Base-by-base conservation (phyloP, 2,797 vertebrate genomes). In the Myioborus melanocephalus region DNA sequence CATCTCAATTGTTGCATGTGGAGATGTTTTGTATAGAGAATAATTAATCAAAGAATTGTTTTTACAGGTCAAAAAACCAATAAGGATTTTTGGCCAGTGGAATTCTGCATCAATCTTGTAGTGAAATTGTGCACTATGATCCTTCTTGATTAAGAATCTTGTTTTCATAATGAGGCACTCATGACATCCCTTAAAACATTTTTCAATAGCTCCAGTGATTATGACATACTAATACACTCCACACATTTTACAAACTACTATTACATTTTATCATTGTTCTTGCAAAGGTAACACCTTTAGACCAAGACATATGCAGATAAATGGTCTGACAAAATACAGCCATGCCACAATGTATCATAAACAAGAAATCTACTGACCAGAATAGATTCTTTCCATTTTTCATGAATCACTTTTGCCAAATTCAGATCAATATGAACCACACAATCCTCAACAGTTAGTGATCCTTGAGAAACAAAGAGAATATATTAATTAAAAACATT, bases 351-450 rank as follows among this genome's bases (percentile, higher is more conserved):
- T 8, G 5, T 53, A 90, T 90, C 41, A 86, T 39, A 94, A 69
- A 41, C 75, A 95, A 93, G 41, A 96, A 89, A 95, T 57, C 52
- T 97, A 97, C 98, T 97, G 90, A 99, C 99, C 98, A 99, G 98
- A 86, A 99, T 98, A 87, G 99, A 99, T 94, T 99, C 98, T 97
- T 99, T 99, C 99, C 99, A 99, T 97, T 99, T 99, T 94, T 99
- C 99, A 97, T 99, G 99, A 78, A 99, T 98, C 93, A 98, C 98
- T 98, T 98, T 99, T 86, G 99, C 99, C 96, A 99, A 97, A 95
- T 98, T 98, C 94, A 99, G 97, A 97, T 99, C 99, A 98, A 99
- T 99, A 90, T 98, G 98, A 90, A 99, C 98, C 46, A 98, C 97
- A 96, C 98, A 99, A 95, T 99, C 99, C 79, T 99, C 99, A 89